Base-by-base conservation (phyloP, 2,113 vertebrate species). In the Coregonus clupeaformis region DNA sequence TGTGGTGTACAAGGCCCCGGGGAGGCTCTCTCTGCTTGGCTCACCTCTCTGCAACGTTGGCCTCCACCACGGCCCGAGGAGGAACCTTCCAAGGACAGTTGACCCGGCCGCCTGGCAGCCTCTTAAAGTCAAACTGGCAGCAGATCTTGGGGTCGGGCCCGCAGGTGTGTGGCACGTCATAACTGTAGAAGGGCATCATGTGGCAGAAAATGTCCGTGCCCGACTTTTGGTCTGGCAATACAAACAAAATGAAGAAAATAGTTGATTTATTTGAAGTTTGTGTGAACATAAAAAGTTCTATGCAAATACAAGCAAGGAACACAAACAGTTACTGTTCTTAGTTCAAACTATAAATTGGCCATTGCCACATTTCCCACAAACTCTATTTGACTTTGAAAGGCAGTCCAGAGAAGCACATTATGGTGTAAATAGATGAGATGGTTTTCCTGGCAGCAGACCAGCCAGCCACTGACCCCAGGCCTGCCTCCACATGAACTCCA, bases 111-210 rank as follows among this genome's bases (percentile, higher is more conserved):
- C 98, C 98, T 0, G 98, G 98, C 73, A 99, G 86, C 76, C 98
- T 95, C 81, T 98, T 98, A 89, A 99, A 99, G 82, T 99, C 98
- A 4, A 98, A 99, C 89, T 99, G 98, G 91, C 98, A 99, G 91
- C 98, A 99, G 90, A 99, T 93, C 89, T 99, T 99, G 24, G 98
- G 97, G 72, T 99, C 97, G 0, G 98, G 98, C 47, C 98, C 98
- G 3, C 98, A 99, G n/a, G 97, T 99, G 63, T 99, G 98, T 29
- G 98, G 98, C 45, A 99, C 87, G 0, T 99, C 98, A 0, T 99
- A 99, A 91, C 98, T 99, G 88, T 99, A 99, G 94, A 99, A 99
- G 6, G 98, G 98, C 98, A 99, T 99, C 96, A 99, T 98, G 93
- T 99, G 98, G 93, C 97, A 99, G 85, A 99, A 95, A 73, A 99